A percentile compares a stretch with the other conserved stretches of the same genome.
These are phyloP conservation scores for Dimorphilus gyrociliatus DNA, from an alignment of 2,888 invertebrate species.

Conservation along the genomic window DNA sequence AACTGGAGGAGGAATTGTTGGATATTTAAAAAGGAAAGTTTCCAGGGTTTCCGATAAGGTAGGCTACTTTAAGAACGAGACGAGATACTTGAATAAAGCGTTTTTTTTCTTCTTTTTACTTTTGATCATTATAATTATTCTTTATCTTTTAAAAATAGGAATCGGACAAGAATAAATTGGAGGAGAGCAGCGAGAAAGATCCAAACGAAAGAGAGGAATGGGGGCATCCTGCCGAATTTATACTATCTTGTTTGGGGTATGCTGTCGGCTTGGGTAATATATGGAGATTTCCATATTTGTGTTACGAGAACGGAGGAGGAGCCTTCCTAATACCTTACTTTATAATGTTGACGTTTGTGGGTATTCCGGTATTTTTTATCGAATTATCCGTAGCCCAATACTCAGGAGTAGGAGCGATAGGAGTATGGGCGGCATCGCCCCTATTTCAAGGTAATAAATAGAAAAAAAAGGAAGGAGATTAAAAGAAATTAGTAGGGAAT, in stretches of 20 bases:
- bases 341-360: conserved; percentile 25
- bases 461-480: too few species aligned
- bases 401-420: conserved; percentile 54
- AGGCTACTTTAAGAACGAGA: too few species aligned
- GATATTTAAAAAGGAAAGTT: too few species aligned
- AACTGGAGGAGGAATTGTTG: too few species aligned
- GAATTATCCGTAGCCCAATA: conserved; percentile 62
- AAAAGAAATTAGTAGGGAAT: neutral
- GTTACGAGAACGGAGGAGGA: conserved; percentile 6
- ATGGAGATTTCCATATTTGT: conserved; percentile 47
- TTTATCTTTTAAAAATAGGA: too few species aligned
- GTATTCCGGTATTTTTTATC: conserved; percentile 57
- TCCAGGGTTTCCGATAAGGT: too few species aligned
- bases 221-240: conserved; percentile 3
- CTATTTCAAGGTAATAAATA: conserved; percentile 8
- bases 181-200: neutral
- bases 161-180: too few species aligned
- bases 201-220: conserved; percentile 1
- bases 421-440: conserved; percentile 44
- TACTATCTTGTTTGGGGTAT: conserved; percentile 4
- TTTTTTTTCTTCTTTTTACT: too few species aligned
- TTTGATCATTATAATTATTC: too few species aligned
- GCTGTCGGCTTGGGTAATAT: conserved; percentile 29
- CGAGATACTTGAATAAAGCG: too few species aligned
- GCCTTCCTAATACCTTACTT: conserved; percentile 11